phyloP scores from a whole-genome alignment of 1,140 invertebrate species.

The Monochamus saltuarius region DNA sequence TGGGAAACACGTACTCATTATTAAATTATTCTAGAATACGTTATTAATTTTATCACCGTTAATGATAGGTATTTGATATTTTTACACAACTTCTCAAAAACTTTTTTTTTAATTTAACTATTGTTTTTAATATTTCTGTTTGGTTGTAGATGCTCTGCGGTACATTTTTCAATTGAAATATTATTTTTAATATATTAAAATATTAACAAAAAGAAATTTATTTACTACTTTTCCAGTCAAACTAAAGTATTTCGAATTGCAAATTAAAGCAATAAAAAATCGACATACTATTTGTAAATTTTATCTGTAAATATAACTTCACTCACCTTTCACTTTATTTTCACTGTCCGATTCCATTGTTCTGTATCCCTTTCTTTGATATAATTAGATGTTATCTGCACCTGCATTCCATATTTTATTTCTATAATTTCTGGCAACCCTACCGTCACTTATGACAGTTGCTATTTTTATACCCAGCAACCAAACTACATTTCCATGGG shows the following conservation, averaged over 20 bases:
- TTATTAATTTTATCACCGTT: no score
- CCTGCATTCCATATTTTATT: slow-evolving; percentile 12
- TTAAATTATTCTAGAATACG: no score
- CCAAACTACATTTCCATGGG: slow-evolving; percentile 14
- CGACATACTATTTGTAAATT: no score
- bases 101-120: no score
- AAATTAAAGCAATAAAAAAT: no score
- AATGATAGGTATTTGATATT: no score
- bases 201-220: neutral
- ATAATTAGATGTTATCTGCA: neutral
- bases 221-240: neutral
- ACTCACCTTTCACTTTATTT: neutral
- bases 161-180: no score
- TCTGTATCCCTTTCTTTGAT: neutral
- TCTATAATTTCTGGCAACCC: neutral
- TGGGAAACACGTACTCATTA: no score
- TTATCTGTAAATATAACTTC: neutral
- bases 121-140: no score
- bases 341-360: slow-evolving; percentile 14
- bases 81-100: no score
- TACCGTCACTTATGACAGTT: neutral
- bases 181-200: no score
- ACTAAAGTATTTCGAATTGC: neutral
- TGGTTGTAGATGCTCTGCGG: no score
- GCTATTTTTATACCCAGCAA: slow-evolving; percentile 9